Conservation (phyloP, 2,888 invertebrate genomes). For the Malthinus flaveolus region DNA sequence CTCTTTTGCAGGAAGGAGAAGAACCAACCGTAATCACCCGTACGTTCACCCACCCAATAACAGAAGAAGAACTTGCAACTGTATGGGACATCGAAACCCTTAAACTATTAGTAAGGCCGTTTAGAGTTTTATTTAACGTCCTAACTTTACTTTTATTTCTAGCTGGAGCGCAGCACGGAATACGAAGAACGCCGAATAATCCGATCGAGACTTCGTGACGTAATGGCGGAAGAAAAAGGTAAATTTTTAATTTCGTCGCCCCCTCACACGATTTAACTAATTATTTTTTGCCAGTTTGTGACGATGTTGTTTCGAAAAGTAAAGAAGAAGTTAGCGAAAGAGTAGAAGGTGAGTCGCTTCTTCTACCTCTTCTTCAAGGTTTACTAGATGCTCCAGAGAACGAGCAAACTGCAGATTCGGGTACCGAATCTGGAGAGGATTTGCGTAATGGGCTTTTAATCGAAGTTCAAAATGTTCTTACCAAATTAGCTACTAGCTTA, state of each 20-base stretch:
- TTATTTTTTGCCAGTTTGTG: constrained; percentile 53
- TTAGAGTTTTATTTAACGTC: background rate
- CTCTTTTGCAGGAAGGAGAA: constrained; percentile 44
- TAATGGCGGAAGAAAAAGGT: constrained; percentile 90
- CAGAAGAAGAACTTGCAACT: constrained; percentile 67
- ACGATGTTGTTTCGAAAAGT: constrained; percentile 58
- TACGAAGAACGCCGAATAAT: constrained; percentile 86
- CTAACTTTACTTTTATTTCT: constrained; percentile 41
- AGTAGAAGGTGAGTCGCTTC: constrained; percentile 75
- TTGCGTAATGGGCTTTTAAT: constrained; percentile 61
- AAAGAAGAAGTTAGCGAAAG: constrained; percentile 49
- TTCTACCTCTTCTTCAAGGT: constrained; percentile 70
- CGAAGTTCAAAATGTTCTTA: constrained; percentile 55
- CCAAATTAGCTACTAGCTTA: constrained; percentile 51
- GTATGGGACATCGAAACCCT: constrained; percentile 78
- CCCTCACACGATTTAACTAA: background rate
- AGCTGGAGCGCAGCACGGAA: constrained; percentile 84
- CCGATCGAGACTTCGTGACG: constrained; percentile 76
- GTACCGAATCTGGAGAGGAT: constrained; percentile 73
- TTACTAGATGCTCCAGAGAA: constrained; percentile 59
- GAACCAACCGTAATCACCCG: constrained; percentile 47
- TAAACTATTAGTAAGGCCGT: constrained; percentile 66
- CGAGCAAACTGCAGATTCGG: constrained; percentile 62
- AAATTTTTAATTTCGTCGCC: constrained; percentile 28
- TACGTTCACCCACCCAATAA: constrained; percentile 54